A percentile compares a stretch with the other conserved stretches of the same genome.
Conservation (phyloP, 2,888 invertebrate genomes). For the Rhodophaea formosa region DNA sequence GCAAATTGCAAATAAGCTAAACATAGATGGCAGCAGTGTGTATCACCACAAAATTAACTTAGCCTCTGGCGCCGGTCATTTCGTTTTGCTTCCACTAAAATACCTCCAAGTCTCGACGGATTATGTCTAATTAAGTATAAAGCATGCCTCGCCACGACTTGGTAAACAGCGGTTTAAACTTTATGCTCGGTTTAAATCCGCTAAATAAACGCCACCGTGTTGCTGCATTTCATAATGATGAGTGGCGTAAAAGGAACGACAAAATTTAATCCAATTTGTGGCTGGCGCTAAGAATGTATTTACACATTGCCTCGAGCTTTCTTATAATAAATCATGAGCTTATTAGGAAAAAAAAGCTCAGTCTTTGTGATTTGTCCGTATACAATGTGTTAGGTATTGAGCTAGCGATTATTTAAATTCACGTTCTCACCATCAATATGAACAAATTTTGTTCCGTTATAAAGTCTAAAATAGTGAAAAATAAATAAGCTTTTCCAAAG, state of each 20-base stretch:
- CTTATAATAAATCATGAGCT: no score
- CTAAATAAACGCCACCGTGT: constrained; percentile 3
- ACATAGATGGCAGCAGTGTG: constrained; percentile 12
- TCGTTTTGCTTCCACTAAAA: constrained; percentile 27
- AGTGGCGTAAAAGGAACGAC: neutral
- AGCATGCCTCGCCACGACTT: constrained; percentile 24
- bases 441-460: no score
- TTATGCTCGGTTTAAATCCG: constrained; percentile 11
- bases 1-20: neutral
- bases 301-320: neutral
- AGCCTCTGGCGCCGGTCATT: constrained; percentile 27
- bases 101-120: constrained; percentile 27
- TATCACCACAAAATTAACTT: constrained; percentile 23
- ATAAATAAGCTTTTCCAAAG: no score
- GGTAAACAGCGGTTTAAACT: constrained; percentile 18
- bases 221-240: constrained; percentile 4
- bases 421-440: no score
- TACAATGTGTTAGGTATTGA: no score
- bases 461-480: no score
- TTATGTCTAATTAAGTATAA: constrained; percentile 28
- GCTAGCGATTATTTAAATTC: no score
- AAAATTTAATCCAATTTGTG: neutral
- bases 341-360: no score
- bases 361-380: no score
- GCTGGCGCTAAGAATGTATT: neutral